A percentile compares a stretch with the other conserved stretches of the same genome.
Evolutionary conservation across 2,888 invertebrate species (phyloP).

Genomic region (Seira musarum): DNA sequence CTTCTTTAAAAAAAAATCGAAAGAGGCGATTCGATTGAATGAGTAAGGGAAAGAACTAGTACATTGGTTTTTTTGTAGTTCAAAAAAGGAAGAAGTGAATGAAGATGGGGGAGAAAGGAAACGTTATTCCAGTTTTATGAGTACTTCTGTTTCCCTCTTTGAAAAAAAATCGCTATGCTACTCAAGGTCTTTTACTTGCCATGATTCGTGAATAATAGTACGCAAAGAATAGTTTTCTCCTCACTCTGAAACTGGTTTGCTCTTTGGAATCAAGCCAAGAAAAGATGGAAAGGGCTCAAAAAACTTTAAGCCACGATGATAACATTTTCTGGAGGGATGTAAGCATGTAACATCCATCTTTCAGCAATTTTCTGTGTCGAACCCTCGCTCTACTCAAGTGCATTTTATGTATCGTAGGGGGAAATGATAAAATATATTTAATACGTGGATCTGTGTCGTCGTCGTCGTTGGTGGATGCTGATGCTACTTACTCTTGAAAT

Average conservation of each 20-base stretch:
- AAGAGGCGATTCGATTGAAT: no score
- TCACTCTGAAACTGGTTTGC: not conserved
- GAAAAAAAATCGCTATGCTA: conserved; percentile 26
- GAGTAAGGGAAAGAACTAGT: no score
- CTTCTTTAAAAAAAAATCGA: no score
- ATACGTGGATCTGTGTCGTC: no score
- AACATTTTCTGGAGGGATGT: no score
- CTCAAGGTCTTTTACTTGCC: conserved; percentile 36
- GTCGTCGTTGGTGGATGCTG: no score
- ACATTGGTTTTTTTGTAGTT: conserved; percentile 10
- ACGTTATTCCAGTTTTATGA: conserved; percentile 45
- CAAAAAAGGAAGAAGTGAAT: not conserved
- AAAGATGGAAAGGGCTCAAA: no score
- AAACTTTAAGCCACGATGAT: no score
- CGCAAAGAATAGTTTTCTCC: conserved; percentile 35
- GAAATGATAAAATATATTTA: no score
- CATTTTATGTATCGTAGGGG: not conserved
- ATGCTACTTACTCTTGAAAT: no score
- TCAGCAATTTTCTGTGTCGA: no score
- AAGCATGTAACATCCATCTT: no score
- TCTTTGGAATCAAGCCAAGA: conserved; percentile 25
- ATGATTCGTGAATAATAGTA: conserved; percentile 13
- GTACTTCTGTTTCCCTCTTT: conserved; percentile 22
- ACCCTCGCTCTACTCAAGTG: conserved; percentile 1
- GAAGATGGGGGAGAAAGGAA: not conserved